Evolutionary conservation across 2,113 vertebrate species (phyloP).

Genomic region (Fukomys damarensis): DNA sequence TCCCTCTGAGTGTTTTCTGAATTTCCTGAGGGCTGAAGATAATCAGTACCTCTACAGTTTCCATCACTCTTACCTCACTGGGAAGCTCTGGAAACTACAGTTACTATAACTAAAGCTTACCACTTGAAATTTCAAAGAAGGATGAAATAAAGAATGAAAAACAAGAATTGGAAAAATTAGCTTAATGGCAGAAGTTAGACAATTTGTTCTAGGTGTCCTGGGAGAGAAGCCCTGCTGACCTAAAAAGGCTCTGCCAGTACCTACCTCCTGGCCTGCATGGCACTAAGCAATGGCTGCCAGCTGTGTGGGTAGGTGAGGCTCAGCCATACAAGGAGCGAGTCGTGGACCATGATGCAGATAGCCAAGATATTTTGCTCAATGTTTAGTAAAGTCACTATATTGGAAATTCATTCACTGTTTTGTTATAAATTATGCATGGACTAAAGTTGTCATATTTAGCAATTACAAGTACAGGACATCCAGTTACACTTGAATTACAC

Average conservation of each 20-base stretch:
- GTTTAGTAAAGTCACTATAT: slow-evolving; percentile 19
- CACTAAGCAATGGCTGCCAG: background rate
- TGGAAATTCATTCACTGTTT: slow-evolving; percentile 47
- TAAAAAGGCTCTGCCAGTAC: background rate
- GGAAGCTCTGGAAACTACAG: background rate
- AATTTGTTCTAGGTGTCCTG: background rate
- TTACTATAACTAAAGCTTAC: slow-evolving; percentile 31
- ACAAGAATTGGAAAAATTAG: background rate
- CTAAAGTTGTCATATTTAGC: background rate
- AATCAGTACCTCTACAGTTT: background rate
- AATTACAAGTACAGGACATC: slow-evolving; percentile 26
- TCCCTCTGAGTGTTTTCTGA: background rate
- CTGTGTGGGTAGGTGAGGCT: background rate
- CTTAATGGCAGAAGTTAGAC: background rate
- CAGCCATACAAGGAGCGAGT: background rate
- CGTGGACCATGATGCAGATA: background rate
- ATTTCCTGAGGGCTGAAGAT: background rate
- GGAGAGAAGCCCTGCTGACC: background rate
- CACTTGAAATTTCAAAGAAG: slow-evolving; percentile 36
- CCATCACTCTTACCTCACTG: background rate
- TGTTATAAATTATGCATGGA: slow-evolving; percentile 22
- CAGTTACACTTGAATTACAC: slow-evolving; percentile 48
- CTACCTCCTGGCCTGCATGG: background rate
- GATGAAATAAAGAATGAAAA: background rate
- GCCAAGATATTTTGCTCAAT: background rate